Conservation (phyloP, 2,888 invertebrate species). For the Deroplatys truncata region DNA sequence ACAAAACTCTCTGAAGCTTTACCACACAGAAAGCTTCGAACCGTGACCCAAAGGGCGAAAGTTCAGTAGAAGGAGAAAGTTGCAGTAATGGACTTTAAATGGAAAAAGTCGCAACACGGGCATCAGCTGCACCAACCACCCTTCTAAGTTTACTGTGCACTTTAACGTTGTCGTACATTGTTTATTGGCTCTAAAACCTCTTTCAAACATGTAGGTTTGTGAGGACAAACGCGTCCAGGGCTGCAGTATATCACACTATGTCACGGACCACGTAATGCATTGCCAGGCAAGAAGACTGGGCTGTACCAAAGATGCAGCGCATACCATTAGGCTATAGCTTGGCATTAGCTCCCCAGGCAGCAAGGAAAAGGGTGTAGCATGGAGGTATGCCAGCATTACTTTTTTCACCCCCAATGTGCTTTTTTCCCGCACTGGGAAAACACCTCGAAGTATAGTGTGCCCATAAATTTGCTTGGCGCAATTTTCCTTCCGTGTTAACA, state of each 20-base stretch:
- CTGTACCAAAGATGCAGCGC: not conserved
- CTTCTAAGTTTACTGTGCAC: not conserved
- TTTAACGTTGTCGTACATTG: not conserved
- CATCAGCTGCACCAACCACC: not conserved
- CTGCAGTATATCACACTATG: not conserved
- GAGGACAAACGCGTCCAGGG: not conserved
- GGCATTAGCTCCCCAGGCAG: not conserved
- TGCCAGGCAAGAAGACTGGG: not conserved
- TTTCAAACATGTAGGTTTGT: not conserved
- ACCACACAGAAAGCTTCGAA: too few relatives aligned
- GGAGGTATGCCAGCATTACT: not conserved
- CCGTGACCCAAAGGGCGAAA: too few relatives aligned
- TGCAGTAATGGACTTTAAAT: not conserved
- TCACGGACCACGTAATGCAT: not conserved
- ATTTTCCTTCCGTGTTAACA: not conserved
- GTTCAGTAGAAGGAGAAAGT: not conserved
- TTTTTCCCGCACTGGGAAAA: not conserved
- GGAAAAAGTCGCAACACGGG: not conserved
- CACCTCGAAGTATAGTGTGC: not conserved
- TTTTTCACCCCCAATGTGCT: not conserved
- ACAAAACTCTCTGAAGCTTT: too few relatives aligned
- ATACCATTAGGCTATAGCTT: not conserved
- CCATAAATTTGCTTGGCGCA: not conserved
- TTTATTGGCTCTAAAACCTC: not conserved
- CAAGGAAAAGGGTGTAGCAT: not conserved